Conservation (phyloP, 2,888 invertebrate genomes). For the Eupithecia vulgata region DNA sequence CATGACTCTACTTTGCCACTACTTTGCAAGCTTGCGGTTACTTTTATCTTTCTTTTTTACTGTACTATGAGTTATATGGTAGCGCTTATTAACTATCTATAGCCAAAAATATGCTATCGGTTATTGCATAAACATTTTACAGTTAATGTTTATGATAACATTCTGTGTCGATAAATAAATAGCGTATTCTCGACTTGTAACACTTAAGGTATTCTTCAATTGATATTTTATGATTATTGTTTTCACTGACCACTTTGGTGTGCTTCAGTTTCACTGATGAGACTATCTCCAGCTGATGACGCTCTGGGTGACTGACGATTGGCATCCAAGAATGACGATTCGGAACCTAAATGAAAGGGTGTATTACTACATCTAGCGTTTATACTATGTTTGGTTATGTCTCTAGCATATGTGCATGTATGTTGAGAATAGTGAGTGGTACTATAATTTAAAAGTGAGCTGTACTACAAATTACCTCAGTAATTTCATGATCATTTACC, state of each 20-base stretch:
- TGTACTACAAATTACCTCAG: not conserved
- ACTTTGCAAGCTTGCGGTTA: constrained; percentile 71
- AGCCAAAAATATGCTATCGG: constrained; percentile 6
- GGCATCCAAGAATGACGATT: constrained; percentile 78
- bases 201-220: not conserved
- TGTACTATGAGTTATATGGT: constrained; percentile 27
- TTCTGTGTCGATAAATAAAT: not conserved
- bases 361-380: constrained; percentile 43
- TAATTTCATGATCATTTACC: not conserved
- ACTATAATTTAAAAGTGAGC: not conserved
- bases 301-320: constrained; percentile 78
- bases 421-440: not conserved
- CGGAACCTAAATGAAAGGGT: constrained; percentile 70
- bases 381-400: constrained; percentile 14
- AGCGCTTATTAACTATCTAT: not conserved
- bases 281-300: constrained; percentile 78
- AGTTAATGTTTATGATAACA: not conserved
- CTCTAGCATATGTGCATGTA: constrained; percentile 28
- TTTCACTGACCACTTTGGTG: constrained; percentile 79
- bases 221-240: constrained; percentile 20
- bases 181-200: not conserved
- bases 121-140: not conserved
- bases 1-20: constrained; percentile 83
- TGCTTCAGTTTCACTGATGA: constrained; percentile 79
- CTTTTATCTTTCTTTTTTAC: constrained; percentile 43